Percentiles rank a stretch among this genome's conserved stretches.
phyloP scores from a whole-genome alignment of 2,797 vertebrate species.

The Phoebastria nigripes region DNA sequence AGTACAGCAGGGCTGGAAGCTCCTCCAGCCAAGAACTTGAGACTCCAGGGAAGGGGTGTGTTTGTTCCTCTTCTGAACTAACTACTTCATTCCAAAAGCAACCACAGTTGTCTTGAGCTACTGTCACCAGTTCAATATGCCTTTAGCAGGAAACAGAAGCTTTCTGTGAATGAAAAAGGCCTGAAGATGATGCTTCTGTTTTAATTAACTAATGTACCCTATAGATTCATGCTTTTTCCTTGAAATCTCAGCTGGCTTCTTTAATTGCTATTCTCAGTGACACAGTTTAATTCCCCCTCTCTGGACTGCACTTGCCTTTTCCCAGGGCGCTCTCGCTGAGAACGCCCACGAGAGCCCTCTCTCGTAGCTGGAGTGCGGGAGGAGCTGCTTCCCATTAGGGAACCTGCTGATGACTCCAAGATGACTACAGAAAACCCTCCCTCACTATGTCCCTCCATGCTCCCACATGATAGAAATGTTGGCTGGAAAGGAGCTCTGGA shows the following conservation, averaged over 20 bases:
- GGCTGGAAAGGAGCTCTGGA: not conserved
- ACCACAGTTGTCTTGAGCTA: conserved; percentile 38
- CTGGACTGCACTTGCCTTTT: conserved; percentile 12
- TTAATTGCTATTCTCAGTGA: conserved; percentile 21
- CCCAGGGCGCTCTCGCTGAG: not conserved
- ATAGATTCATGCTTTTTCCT: conserved; percentile 23
- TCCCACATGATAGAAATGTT: not conserved
- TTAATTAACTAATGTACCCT: conserved; percentile 52
- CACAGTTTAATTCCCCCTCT: not conserved
- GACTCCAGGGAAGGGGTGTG: conserved; percentile 65
- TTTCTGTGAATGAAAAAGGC: conserved; percentile 17
- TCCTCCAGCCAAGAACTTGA: conserved; percentile 54
- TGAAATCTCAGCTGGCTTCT: conserved; percentile 28
- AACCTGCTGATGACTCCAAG: not conserved
- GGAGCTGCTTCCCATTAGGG: not conserved
- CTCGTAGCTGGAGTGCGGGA: not conserved
- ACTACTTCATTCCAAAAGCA: conserved; percentile 55
- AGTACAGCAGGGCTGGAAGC: conserved; percentile 47
- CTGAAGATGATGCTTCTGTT: conserved; percentile 26
- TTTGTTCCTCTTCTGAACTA: conserved; percentile 46
- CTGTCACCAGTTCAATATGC: conserved; percentile 16
- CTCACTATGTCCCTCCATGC: not conserved
- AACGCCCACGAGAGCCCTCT: not conserved
- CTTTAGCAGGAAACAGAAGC: conserved; percentile 35
- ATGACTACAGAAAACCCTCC: not conserved